A percentile compares a stretch with the other conserved stretches of the same genome.
These are phyloP conservation scores for Leptogaster cylindrica DNA, from an alignment of 2,888 invertebrate species.

Conservation along the genomic window DNA sequence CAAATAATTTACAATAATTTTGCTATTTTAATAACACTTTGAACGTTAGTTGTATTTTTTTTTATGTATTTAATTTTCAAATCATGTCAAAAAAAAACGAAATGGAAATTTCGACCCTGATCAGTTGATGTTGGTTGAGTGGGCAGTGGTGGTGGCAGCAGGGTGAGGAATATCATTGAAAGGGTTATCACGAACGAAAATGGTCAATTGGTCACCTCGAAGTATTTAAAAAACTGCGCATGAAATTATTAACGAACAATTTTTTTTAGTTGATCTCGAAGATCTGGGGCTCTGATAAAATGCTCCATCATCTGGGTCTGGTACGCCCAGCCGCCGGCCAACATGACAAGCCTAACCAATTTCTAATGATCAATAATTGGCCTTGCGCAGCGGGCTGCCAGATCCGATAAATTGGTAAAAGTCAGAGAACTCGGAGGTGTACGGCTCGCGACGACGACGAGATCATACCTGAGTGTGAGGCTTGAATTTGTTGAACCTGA, in stretches of 20 bases:
- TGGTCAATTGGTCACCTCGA: conserved; percentile 6
- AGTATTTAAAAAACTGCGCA: too few species aligned
- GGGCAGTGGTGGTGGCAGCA: neutral
- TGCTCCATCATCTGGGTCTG: neutral
- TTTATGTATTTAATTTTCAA: neutral
- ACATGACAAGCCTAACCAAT: conserved; percentile 45
- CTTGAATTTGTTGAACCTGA: neutral
- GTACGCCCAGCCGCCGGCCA: neutral
- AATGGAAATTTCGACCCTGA: conserved; percentile 1
- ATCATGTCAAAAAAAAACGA: neutral
- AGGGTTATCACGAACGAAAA: neutral
- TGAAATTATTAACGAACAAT: conserved; percentile 28
- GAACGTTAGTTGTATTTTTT: neutral
- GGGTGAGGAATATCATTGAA: neutral
- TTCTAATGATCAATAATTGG: conserved; percentile 47
- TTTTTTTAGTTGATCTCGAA: conserved; percentile 8
- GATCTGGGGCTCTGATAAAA: conserved; percentile 38
- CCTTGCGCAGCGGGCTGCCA: conserved; percentile 43
- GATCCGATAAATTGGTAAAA: conserved; percentile 40
- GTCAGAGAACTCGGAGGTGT: conserved; percentile 7
- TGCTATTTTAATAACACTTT: conserved; percentile 6
- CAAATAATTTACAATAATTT: conserved; percentile 15
- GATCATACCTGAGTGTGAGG: neutral
- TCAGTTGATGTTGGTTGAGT: neutral
- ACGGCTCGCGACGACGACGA: neutral